These are phyloP conservation scores for Diplolepis rosae DNA, from an alignment of 2,888 invertebrate species.

Conservation along the genomic window DNA sequence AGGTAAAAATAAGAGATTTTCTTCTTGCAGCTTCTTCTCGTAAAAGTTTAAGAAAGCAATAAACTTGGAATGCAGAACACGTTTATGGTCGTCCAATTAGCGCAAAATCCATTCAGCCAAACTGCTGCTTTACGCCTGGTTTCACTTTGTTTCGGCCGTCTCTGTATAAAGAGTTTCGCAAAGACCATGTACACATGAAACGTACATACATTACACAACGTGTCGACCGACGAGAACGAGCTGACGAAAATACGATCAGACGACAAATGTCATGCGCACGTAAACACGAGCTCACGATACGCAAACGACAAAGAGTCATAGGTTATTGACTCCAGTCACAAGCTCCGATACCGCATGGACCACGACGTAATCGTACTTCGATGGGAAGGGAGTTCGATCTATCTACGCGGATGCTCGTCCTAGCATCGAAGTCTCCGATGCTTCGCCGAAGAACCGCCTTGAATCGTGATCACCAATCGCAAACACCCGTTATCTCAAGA, in stretches of 20 bases:
- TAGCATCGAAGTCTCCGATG: conserved; percentile 68
- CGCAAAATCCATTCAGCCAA: conserved; percentile 28
- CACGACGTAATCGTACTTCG: conserved; percentile 31
- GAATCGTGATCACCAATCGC: conserved; percentile 25
- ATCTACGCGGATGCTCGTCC: conserved; percentile 53
- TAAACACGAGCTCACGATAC: conserved; percentile 6
- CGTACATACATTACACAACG: conserved; percentile 15
- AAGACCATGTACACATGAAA: conserved; percentile 17
- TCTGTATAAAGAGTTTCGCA: conserved; percentile 28
- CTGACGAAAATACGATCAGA: conserved; percentile 45
- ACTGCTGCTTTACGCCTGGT: conserved; percentile 30
- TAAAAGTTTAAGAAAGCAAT: conserved; percentile 23
- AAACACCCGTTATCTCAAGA: conserved; percentile 26
- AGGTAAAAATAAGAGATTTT: conserved; percentile 14
- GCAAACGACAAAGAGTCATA: conserved; percentile 31
- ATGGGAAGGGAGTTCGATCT: conserved; percentile 53
- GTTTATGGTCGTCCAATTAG: conserved; percentile 31
- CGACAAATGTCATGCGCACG: conserved; percentile 38
- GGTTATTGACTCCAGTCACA: conserved; percentile 46
- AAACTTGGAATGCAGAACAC: conserved; percentile 31
- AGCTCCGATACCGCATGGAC: conserved; percentile 30
- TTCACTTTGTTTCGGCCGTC: conserved; percentile 27
- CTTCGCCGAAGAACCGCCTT: conserved; percentile 32
- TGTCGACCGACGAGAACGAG: conserved; percentile 8
- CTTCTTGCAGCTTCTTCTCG: conserved; percentile 18